These are phyloP conservation scores for Gymnogyps californianus DNA, from an alignment of 2,113 vertebrate species.

Conservation along the genomic window DNA sequence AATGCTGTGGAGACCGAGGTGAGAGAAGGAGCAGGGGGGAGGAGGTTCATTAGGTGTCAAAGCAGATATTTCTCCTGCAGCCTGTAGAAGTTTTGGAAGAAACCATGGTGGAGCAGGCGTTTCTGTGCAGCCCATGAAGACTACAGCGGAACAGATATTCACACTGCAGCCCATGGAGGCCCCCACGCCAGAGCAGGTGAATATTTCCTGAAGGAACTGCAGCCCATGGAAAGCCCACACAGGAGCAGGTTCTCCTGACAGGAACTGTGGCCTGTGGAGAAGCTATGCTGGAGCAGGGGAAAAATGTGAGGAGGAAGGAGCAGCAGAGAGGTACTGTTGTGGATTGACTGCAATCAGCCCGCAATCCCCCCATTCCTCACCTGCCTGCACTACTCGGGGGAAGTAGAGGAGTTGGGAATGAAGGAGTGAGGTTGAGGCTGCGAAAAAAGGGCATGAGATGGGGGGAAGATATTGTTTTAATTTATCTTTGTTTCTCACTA, in stretches of 20 bases:
- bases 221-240: not conserved
- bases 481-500: not conserved
- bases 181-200: not conserved
- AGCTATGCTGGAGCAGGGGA: not conserved
- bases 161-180: not conserved
- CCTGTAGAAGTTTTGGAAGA: not conserved
- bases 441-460: not conserved
- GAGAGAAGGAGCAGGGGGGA: not conserved
- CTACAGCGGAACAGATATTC: accelerated
- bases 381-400: no score
- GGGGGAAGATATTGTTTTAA: not conserved
- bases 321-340: not conserved
- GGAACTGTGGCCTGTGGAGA: not conserved
- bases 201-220: not conserved
- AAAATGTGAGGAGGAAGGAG: not conserved
- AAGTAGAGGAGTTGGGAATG: not conserved
- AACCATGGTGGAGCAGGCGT: not conserved
- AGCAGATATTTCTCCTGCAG: not conserved
- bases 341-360: accelerated
- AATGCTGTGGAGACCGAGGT: not conserved
- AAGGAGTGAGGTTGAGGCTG: not conserved
- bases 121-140: not conserved
- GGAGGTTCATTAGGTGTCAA: not conserved
- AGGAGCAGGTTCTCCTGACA: not conserved
- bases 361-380: not conserved